Evolutionary conservation across 2,888 invertebrate species (phyloP).

Genomic region (Dusona sp.): DNA sequence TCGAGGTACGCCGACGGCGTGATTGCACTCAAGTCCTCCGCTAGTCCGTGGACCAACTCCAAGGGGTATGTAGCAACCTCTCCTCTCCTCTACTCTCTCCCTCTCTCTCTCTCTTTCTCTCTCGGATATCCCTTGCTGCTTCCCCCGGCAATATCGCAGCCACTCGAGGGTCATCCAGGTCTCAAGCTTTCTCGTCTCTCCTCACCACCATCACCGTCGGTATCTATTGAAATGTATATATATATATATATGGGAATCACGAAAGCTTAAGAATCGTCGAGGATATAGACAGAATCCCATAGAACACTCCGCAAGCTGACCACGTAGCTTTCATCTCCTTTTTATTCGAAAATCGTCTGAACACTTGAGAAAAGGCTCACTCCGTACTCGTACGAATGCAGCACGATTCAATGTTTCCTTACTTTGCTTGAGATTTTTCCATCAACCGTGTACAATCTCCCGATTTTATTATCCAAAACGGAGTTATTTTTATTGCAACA

Average conservation of each 20-base stretch:
- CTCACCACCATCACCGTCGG: slow-evolving; percentile 67
- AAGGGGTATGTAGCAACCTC: slow-evolving; percentile 63
- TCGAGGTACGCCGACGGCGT: slow-evolving; percentile 76
- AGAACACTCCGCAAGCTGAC: slow-evolving; percentile 68
- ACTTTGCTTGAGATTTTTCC: neutral
- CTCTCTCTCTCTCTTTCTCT: slow-evolving; percentile 15
- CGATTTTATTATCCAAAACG: neutral
- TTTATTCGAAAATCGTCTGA: slow-evolving; percentile 62
- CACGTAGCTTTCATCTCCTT: slow-evolving; percentile 67
- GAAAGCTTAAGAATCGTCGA: slow-evolving; percentile 55
- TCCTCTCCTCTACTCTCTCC: neutral
- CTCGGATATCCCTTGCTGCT: slow-evolving; percentile 67
- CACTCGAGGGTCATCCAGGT: slow-evolving; percentile 84
- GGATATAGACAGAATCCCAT: slow-evolving; percentile 56
- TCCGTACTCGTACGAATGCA: neutral
- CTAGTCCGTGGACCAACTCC: slow-evolving; percentile 76
- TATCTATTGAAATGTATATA: slow-evolving; percentile 16
- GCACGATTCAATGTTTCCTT: slow-evolving; percentile 2
- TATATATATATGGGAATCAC: slow-evolving; percentile 10
- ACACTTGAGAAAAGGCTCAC: slow-evolving; percentile 52
- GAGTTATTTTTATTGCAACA: neutral
- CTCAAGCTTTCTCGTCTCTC: slow-evolving; percentile 80
- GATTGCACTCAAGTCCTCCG: slow-evolving; percentile 83
- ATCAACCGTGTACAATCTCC: neutral
- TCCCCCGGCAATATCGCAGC: slow-evolving; percentile 83